A percentile compares a stretch with the other conserved stretches of the same genome.
phyloP scores from a whole-genome alignment of 2,797 vertebrate genomes.

The Luscinia luscinia region DNA sequence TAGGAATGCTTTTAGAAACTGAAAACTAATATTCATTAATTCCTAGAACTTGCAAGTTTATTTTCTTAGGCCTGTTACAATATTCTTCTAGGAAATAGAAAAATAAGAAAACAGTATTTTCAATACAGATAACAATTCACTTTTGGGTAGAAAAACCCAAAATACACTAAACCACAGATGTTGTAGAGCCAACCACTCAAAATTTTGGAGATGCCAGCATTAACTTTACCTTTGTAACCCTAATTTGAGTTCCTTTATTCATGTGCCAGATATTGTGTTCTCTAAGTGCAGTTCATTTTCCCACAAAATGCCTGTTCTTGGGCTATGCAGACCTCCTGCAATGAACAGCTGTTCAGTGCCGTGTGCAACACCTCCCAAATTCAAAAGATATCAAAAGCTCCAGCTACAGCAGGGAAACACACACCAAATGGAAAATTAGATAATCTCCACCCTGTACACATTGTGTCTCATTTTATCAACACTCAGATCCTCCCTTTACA shows the following conservation, averaged over 20 bases:
- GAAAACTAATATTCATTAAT: background rate
- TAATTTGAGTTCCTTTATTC: background rate
- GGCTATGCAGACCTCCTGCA: background rate
- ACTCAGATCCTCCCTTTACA: background rate
- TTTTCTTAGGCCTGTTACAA: background rate
- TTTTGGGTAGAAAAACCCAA: background rate
- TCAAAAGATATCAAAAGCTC: background rate
- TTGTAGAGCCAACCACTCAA: background rate
- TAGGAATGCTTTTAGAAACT: background rate
- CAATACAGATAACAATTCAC: background rate
- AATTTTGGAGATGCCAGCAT: background rate
- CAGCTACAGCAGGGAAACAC: background rate
- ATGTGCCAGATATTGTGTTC: background rate
- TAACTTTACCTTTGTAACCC: background rate
- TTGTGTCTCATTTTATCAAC: background rate
- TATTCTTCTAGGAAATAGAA: background rate
- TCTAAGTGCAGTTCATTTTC: background rate
- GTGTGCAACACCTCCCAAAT: background rate
- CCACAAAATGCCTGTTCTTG: background rate
- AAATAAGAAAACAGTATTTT: background rate
- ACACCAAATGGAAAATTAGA: background rate
- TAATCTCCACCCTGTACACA: accelerated
- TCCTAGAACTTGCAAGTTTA: background rate
- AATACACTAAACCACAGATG: background rate
- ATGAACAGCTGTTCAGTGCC: background rate